phyloP scores from a whole-genome alignment of 2,888 invertebrate species.

The Antitype chi region DNA sequence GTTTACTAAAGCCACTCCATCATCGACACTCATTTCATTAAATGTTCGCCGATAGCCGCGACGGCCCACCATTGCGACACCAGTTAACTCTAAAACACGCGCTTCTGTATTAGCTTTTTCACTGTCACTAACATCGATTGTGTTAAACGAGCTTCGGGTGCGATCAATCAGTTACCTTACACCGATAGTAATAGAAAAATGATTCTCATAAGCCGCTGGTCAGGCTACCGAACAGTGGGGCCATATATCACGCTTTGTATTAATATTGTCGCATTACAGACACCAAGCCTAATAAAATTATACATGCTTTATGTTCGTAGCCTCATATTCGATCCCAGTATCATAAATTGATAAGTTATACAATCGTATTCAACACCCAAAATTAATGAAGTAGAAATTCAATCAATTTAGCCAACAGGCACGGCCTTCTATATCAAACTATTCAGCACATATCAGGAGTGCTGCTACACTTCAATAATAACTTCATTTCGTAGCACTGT shows the following conservation, averaged over 20 bases:
- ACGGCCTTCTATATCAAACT: background rate
- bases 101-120: conserved; percentile 70
- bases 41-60: conserved; percentile 80
- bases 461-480: background rate
- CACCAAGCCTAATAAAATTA: conserved; percentile 29
- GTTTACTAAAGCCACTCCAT: conserved; percentile 81
- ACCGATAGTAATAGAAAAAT: conserved; percentile 38
- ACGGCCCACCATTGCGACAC: conserved; percentile 80
- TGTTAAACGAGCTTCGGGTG: conserved; percentile 49
- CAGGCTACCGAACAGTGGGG: background rate
- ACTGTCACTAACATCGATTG: conserved; percentile 70
- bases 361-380: conserved; percentile 30
- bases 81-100: conserved; percentile 79
- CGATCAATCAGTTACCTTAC: conserved; percentile 55
- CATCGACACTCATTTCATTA: conserved; percentile 84
- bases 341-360: conserved; percentile 10
- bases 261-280: conserved; percentile 30
- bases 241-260: conserved; percentile 38
- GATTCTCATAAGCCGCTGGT: conserved; percentile 26
- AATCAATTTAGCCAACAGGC: background rate
- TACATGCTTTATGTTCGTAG: conserved; percentile 22
- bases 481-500: background rate
- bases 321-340: conserved; percentile 8
- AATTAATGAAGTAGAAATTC: conserved; percentile 8
- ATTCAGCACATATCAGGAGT: background rate